Evolutionary conservation across 2,797 vertebrate species (phyloP).

Genomic region (Falco naumanni): DNA sequence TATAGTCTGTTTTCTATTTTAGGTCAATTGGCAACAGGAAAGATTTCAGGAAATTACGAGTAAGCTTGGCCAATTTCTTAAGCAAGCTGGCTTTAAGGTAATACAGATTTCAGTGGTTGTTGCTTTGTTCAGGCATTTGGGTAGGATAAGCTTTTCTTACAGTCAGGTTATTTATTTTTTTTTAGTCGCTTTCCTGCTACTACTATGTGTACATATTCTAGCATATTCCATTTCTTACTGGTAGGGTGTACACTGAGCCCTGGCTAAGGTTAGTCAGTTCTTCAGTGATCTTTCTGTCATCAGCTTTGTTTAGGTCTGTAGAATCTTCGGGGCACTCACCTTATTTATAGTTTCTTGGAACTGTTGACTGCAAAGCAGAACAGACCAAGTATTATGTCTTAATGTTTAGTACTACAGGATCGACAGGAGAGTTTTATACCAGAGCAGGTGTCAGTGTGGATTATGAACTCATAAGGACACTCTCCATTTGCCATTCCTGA

Average conservation of each 20-base stretch:
- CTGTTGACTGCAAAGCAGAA: background rate
- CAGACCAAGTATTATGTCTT: background rate
- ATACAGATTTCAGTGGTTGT: constrained; percentile 11
- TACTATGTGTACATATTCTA: rapidly evolving
- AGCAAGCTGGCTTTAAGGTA: constrained; percentile 99
- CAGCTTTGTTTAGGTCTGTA: background rate
- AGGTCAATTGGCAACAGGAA: constrained; percentile 97
- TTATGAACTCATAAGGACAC: background rate
- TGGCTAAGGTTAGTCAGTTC: background rate
- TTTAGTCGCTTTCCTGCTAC: background rate
- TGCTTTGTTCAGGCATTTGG: background rate
- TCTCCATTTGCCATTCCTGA: background rate
- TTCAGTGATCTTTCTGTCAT: background rate
- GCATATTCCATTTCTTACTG: background rate
- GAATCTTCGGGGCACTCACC: background rate
- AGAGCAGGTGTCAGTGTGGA: background rate
- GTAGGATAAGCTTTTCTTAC: background rate
- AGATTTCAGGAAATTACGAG: constrained; percentile 91
- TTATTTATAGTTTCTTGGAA: background rate
- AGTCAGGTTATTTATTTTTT: background rate
- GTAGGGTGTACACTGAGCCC: background rate
- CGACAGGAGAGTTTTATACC: background rate
- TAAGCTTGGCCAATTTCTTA: constrained; percentile 96
- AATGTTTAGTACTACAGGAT: background rate
- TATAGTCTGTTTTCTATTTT: constrained; percentile 58